Evolutionary conservation across 2,888 invertebrate genomes (phyloP), one percentile per base, ranked within the genome.

Genomic region (Oscheius onirici): DNA sequence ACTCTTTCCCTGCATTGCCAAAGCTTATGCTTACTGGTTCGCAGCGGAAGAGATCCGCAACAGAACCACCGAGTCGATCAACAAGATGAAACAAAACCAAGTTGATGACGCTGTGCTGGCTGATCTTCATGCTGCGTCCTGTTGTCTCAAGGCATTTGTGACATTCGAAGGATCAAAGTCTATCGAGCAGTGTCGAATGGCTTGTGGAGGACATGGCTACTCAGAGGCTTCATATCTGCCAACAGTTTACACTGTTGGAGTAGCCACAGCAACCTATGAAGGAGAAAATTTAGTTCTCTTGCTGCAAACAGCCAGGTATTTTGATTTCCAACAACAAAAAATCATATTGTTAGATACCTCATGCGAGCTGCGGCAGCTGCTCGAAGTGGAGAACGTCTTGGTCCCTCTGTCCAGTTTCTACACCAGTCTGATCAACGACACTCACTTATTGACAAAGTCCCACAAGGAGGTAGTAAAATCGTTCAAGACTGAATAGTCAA

Each of bases 201-300:
- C 95, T 15, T 97, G 96, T 89, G 97, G 97, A 65, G 97, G 97
- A 0, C 96, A 97, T 88, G 97, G 97, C 8, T 97, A 93, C 90
- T 87, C 88, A 17, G 81, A 86, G 17, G 67, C 67, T 66, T 89
- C 95, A 54, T 73, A 74, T 46, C 20, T 78, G 28, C 78, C 78
- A 11, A 73, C 75, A 11, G 49, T 78, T n/a, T 78, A 73, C 26
- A 70, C 75, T 76, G 60, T 69, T 46, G 71, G 72, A 2, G 69
- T 73, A 2, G 95, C 95, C 54, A 93, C 93, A 69, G 93, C 93
- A 88, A 97, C 96, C 0, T 96, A 96, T 88, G 96, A 97, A 90
- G 96, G 97, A 0, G 96, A 97, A 90, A 96, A 97, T 89, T 95
- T 95, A 0, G 95, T 97, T 24, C 91, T 97, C 88, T 90, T 93